Evolutionary conservation across 1,140 invertebrate species (phyloP), one percentile per base, ranked within the genome.

Genomic region (Physella acuta): DNA sequence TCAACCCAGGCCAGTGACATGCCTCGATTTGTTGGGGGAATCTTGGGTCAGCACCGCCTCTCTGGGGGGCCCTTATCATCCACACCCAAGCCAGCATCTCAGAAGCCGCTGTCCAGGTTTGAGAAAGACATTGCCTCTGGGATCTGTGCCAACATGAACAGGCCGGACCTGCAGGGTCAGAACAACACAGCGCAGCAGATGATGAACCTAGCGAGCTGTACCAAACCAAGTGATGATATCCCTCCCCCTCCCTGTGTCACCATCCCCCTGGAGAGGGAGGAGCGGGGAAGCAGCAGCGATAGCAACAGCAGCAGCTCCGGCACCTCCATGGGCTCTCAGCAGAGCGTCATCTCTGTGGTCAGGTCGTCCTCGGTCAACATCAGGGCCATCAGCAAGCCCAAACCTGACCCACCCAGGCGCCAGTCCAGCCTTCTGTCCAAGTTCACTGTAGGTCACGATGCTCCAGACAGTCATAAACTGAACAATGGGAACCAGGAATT

Each of bases 221-320:
- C 55, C 14, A 51, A 37, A 3, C 0, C 24, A 26, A 26, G 17
- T 28, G 39, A 37, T 56, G 24, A 24, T 20, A 66, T 66, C 8
- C 64, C 64, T 24, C 64, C 64, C 28, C 64, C 64, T 36, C 64
- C 64, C 2, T 56, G 30, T 39, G 34, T 37, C 34, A 53, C 11
- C n/a, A 59, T 28, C 2, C n/a, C 1, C 28, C 24, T 58, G 20
- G 49, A 36, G 26, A 34, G 68, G 26, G 62, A 64, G 26, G 72
- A 73, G 16, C 68, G 68, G 16, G 67, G 49, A 55, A 73, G 74
- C 37, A 70, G 65, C 44, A 72, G 68, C 30, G 72, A 73, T 31
- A 76, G 74, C 68, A 76, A 69, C 17, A 73, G 70, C 20, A 71
- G 68, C 26, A 73, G 72, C 34, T 75, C 74, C n/a, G 70, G 60